These are phyloP conservation scores for Crax fasciolata DNA, from an alignment of 2,797 vertebrate genomes.

Conservation along the genomic window DNA sequence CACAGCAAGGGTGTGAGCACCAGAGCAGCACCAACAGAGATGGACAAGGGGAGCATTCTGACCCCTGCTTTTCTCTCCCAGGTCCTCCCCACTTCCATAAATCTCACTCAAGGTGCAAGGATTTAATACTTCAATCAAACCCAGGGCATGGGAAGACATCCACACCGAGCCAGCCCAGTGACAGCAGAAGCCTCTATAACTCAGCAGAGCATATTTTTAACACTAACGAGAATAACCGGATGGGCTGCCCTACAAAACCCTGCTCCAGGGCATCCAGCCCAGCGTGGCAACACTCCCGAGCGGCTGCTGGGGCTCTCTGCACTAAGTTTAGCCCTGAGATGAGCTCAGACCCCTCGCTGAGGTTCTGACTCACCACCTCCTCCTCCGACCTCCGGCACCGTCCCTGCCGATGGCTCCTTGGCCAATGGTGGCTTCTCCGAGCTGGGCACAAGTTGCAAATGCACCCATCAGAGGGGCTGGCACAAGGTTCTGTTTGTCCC, in stretches of 20 bases:
- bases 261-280: conserved; percentile 63
- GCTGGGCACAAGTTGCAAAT: background rate
- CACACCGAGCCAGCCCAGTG: rapidly evolving
- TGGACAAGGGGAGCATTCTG: background rate
- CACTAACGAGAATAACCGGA: conserved; percentile 20
- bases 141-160: background rate
- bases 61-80: background rate
- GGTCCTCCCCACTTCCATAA: background rate
- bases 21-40: background rate
- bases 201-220: conserved; percentile 68
- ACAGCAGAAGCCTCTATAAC: background rate
- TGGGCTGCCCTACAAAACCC: conserved; percentile 66
- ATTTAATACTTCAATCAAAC: background rate
- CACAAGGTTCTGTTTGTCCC: background rate
- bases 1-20: background rate
- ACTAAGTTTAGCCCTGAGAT: conserved; percentile 67
- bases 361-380: conserved; percentile 33
- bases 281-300: background rate
- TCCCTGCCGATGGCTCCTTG: background rate
- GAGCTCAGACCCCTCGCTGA: conserved; percentile 65
- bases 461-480: background rate
- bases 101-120: background rate
- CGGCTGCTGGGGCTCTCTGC: conserved; percentile 63
- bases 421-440: background rate
- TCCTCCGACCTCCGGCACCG: background rate